Evolutionary conservation across 2,888 invertebrate genomes (phyloP).

Genomic region (Acanthacorydalis orientalis): DNA sequence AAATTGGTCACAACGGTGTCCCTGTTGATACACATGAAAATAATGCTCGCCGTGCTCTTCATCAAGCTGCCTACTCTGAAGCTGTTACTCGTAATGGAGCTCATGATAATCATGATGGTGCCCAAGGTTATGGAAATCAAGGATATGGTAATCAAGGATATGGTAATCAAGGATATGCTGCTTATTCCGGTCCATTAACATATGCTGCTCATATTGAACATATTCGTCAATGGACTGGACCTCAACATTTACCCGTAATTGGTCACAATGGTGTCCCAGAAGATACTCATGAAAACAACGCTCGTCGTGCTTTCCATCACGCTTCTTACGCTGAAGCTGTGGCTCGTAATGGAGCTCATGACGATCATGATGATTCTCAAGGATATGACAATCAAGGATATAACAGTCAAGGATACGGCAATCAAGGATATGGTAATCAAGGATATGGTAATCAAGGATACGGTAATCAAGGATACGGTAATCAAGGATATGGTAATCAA

Average conservation of each 20-base stretch:
- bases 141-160: background rate
- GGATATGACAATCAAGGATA: no score
- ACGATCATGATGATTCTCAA: no score
- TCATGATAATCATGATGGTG: constrained; percentile 14
- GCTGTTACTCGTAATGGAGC: constrained; percentile 6
- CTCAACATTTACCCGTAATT: background rate
- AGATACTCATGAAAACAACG: no score
- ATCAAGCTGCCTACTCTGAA: constrained; percentile 9
- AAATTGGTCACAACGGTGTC: constrained; percentile 17
- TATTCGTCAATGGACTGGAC: background rate
- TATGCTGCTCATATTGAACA: background rate
- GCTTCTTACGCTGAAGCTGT: no score
- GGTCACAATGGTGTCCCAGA: no score
- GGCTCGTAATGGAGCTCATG: no score
- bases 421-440: no score
- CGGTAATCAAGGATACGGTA: no score
- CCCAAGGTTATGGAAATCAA: constrained; percentile 1
- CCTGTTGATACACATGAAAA: constrained; percentile 31
- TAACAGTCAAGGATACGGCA: no score
- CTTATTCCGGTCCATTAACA: background rate
- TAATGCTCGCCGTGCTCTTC: constrained; percentile 33
- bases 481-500: background rate
- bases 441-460: no score
- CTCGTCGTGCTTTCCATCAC: no score
- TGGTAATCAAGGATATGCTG: no score